Conservation (phyloP, 2,113 vertebrate species). For the Gymnocephalus cernua region DNA sequence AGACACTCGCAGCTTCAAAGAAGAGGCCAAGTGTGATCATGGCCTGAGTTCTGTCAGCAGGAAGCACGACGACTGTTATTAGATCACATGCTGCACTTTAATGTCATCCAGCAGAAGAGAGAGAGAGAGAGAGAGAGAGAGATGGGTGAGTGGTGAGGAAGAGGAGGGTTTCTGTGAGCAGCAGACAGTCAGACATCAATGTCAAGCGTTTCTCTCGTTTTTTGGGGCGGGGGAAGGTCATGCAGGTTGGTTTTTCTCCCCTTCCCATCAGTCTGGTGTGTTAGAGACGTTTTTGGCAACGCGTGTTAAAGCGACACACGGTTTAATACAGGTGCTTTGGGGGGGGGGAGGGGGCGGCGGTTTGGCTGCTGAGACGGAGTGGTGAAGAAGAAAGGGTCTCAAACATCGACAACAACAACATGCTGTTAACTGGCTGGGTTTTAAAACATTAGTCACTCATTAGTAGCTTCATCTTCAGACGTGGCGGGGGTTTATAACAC, state of each 20-base stretch:
- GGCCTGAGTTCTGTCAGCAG: too few species aligned
- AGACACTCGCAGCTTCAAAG: too few species aligned
- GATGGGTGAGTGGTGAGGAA: neutral
- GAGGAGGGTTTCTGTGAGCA: neutral
- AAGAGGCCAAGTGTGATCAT: too few species aligned
- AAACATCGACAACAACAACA: slow-evolving; percentile 21
- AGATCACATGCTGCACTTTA: too few species aligned
- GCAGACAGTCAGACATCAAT: slow-evolving; percentile 91
- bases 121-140: neutral
- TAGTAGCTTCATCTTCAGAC: slow-evolving; percentile 46
- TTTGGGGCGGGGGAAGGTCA: slow-evolving; percentile 68
- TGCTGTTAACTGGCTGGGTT: slow-evolving; percentile 59
- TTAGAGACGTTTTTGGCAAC: slow-evolving; percentile 77
- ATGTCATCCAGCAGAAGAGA: too few species aligned
- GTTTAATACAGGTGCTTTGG: slow-evolving; percentile 26
- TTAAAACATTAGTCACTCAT: slow-evolving; percentile 54
- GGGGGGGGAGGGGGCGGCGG: neutral
- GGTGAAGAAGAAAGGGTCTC: slow-evolving; percentile 23
- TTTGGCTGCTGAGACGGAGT: slow-evolving; percentile 21
- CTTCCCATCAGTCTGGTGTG: slow-evolving; percentile 58
- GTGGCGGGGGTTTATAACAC: too few species aligned
- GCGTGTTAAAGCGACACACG: slow-evolving; percentile 72
- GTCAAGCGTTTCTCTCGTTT: slow-evolving; percentile 90
- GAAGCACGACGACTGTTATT: too few species aligned
- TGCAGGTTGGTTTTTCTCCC: slow-evolving; percentile 66